Evolutionary conservation across 1,140 invertebrate genomes (phyloP), one percentile per base, ranked within the genome.

Genomic region (Lucilia cuprina): DNA sequence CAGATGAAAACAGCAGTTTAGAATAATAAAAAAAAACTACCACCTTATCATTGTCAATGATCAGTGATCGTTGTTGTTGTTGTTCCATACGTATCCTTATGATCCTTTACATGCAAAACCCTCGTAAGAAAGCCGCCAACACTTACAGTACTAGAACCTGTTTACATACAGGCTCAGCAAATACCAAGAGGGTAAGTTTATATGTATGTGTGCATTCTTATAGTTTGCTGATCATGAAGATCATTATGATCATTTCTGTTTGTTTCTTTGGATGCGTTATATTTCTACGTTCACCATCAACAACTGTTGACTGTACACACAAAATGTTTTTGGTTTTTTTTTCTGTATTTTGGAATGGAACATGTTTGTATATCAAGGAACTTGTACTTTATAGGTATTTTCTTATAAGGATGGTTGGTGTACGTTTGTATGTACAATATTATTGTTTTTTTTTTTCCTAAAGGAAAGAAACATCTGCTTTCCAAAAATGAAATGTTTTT

Each of bases 1-100:
- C 65, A 70, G 65, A 70, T 70, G 65, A 70, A 60, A 60, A 60
- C 55, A 60, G 55, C 55, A 60, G 55, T 14, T 30, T 30, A 14
- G 14, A 60, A 60, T 60, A n/a, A 17, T n/a, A 60, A n/a, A n/a
- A 60, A 60, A 60, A 60, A 60, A 60, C 55, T n/a, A 60, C 55
- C 55, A 60, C 55, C 55, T 60, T 60, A 60, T 60, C 55, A 60
- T 60, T 60, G 55, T 60, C 55, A 60, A 60, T 60, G 55, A 60
- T 60, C 55, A n/a, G 5, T 60, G 55, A 30, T 30, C 25, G 25
- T 30, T 30, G 25, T 30, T n/a, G 14, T n/a, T 60, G 55, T 60
- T 60, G 55, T 10, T 41, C 10, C 7, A 7, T 41, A 8, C 41
- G 14, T n/a, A 60, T 60, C 55, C 55, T 60, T 60, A n/a, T n/a